A percentile compares a stretch with the other conserved stretches of the same genome.
phyloP scores from a whole-genome alignment of 2,888 invertebrate genomes.

The Ferdinandea cuprea region DNA sequence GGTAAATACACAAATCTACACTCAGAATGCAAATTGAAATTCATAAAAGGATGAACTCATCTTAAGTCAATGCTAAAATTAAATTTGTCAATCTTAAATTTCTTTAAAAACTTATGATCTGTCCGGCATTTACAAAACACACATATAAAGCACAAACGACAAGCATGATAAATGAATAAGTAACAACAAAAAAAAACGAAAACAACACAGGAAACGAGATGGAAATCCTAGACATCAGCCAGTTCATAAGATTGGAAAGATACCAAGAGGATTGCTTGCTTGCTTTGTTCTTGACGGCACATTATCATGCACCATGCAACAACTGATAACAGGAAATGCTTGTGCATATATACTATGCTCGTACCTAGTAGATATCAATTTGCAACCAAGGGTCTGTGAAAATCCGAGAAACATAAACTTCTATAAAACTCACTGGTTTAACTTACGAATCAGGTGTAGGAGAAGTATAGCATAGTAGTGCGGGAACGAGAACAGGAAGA shows the following conservation, averaged over 20 bases:
- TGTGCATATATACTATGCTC: slow-evolving; percentile 4
- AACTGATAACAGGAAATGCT: slow-evolving; percentile 58
- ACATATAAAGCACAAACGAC: no score
- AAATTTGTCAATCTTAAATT: slow-evolving; percentile 40
- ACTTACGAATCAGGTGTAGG: slow-evolving; percentile 48
- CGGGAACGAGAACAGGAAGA: no score
- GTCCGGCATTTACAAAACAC: not conserved
- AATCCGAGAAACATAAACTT: slow-evolving; percentile 55
- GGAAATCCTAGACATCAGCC: slow-evolving; percentile 22
- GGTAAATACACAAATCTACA: not conserved
- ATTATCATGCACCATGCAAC: slow-evolving; percentile 39
- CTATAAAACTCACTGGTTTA: slow-evolving; percentile 46
- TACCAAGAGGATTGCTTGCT: slow-evolving; percentile 27
- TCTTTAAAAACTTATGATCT: slow-evolving; percentile 1
- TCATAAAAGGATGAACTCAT: slow-evolving; percentile 44
- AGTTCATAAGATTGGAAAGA: slow-evolving; percentile 23
- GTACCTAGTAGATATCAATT: slow-evolving; percentile 38
- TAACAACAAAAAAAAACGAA: not conserved
- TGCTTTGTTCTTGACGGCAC: slow-evolving; percentile 39
- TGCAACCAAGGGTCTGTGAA: slow-evolving; percentile 42
- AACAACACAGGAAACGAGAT: slow-evolving; percentile 12
- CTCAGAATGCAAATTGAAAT: slow-evolving; percentile 33
- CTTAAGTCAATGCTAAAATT: slow-evolving; percentile 45
- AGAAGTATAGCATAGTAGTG: no score
- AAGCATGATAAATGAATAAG: slow-evolving; percentile 2